Evolutionary conservation across 2,113 vertebrate species (phyloP), one percentile per base, ranked within the genome.

Genomic region (Vicugna pacos): DNA sequence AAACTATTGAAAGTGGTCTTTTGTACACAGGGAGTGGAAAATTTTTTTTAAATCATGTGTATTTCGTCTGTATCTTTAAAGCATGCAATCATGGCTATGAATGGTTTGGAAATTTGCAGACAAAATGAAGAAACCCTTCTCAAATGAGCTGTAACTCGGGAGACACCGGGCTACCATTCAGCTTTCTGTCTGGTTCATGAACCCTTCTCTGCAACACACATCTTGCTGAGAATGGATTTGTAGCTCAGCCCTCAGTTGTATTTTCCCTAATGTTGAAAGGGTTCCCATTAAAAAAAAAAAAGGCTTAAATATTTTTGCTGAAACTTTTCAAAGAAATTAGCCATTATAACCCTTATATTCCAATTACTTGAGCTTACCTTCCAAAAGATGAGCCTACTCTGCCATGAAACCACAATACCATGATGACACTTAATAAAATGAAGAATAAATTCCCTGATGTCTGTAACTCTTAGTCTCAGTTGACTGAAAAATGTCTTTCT

Each of bases 271-370:
- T 84, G 16, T 81, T 67, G 24, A 89, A 85, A 96, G 22, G 5
- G 89, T 76, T 50, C 42, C 48, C 46, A 1, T 72, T 0, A n/a
- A n/a, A 73, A 76, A 93, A 88, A 87, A 83, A 72, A 73, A 65
- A 60, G 8, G 19, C 20, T 42, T n/a, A 35, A 50, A 22, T 89
- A 52, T 85, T 89, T 93, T 91, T 89, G 28, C 42, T 22, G 35
- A 96, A 70, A 58, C 30, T 77, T 93, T 85, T 89, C 84, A 92
- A 83, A 83, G 70, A 83, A 56, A 75, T 90, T 69, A 92, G 38
- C 60, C 16, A 77, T 83, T 24, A 35, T 13, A 72, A 42, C 16
- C 46, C 32, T 73, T 91, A 79, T 22, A 73, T 70, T 70, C 24
- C 95, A 85, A 77, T 50, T 81, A 87, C 38, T 89, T 75, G 60